Conservation (phyloP, 2,113 vertebrate species). For the Zosterops lateralis region DNA sequence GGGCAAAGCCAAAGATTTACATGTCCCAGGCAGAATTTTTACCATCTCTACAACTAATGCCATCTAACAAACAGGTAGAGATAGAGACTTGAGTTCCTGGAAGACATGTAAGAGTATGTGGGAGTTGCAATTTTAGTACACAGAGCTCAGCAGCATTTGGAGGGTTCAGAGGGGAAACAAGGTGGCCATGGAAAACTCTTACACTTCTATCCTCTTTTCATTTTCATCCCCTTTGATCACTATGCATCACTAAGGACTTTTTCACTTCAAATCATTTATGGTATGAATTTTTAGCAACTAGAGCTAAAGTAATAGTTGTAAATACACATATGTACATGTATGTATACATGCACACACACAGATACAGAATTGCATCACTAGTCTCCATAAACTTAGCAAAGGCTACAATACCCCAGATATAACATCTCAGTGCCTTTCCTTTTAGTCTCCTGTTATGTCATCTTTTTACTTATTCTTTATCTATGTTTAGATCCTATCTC, state of each 20-base stretch:
- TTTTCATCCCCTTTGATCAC: background rate
- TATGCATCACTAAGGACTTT: background rate
- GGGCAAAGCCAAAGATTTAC: background rate
- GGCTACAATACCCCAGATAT: background rate
- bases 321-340: background rate
- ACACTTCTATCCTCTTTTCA: background rate
- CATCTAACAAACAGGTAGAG: background rate
- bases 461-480: conserved; percentile 9
- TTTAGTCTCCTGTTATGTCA: background rate
- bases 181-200: background rate
- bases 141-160: background rate
- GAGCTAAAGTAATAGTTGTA: background rate
- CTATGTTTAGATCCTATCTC: conserved; percentile 18
- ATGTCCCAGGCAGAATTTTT: background rate
- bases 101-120: background rate
- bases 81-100: background rate
- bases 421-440: background rate
- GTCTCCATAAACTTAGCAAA: background rate
- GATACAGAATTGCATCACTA: background rate
- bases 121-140: background rate
- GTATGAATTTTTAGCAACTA: background rate
- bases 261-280: background rate
- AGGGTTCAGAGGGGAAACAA: background rate
- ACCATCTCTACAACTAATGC: background rate
- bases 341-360: background rate